Conservation (phyloP, 35 echinoderm and acorn worm genomes). For the Ophiothrix spiculata region DNA sequence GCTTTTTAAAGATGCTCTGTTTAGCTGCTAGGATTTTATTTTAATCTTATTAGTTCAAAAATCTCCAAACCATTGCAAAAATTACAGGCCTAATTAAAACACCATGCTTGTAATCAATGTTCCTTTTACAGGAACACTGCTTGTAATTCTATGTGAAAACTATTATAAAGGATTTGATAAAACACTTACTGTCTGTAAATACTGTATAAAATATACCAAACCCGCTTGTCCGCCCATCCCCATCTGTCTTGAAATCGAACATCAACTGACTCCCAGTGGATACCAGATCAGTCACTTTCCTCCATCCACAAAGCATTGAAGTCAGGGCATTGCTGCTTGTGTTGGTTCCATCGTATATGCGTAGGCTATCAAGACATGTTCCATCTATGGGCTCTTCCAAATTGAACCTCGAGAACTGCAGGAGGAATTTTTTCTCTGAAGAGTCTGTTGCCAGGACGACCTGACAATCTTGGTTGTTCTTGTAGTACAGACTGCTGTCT, state of each 20-base stretch:
- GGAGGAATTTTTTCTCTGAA: slow-evolving; percentile 27
- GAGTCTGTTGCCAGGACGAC: slow-evolving; percentile 12
- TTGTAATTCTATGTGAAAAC: too few species aligned
- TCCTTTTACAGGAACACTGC: too few species aligned
- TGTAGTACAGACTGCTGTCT: slow-evolving; percentile 61
- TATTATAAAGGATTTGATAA: too few species aligned
- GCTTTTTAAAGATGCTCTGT: too few species aligned
- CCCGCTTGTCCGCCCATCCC: slow-evolving; percentile 53
- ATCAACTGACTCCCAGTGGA: slow-evolving; percentile 33
- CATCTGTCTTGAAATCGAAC: slow-evolving; percentile 56
- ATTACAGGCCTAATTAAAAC: too few species aligned
- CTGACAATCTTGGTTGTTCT: slow-evolving; percentile 60
- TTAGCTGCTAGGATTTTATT: too few species aligned
- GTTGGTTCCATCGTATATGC: slow-evolving; percentile 52
- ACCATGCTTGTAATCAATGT: too few species aligned
- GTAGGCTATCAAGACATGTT: slow-evolving; percentile 56
- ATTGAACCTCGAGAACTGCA: slow-evolving; percentile 62
- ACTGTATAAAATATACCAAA: slow-evolving; percentile 73
- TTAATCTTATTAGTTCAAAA: too few species aligned
- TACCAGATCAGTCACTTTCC: slow-evolving; percentile 34
- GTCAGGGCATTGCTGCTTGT: slow-evolving; percentile 26
- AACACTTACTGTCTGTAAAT: slow-evolving; percentile 61
- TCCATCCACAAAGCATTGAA: slow-evolving; percentile 45
- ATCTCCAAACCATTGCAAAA: too few species aligned
- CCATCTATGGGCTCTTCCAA: slow-evolving; percentile 53